A percentile compares a stretch with the other conserved stretches of the same genome.
Conservation (phyloP, 2,888 invertebrate species). For the Incurvaria masculella region DNA sequence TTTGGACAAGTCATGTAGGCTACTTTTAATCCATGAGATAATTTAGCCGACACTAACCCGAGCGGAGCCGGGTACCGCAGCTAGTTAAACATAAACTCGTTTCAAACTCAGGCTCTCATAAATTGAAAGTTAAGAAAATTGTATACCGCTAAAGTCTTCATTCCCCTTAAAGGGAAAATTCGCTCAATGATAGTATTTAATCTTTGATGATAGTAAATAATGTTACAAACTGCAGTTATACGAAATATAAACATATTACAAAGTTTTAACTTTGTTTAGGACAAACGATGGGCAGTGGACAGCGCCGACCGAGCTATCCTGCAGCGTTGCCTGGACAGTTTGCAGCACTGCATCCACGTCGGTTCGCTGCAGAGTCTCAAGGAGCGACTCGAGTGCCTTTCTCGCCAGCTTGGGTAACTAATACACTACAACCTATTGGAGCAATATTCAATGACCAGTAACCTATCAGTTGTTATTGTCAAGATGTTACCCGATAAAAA, state of each 20-base stretch:
- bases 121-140: too few species aligned
- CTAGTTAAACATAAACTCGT: too few species aligned
- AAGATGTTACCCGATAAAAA: background rate
- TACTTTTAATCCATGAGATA: too few species aligned
- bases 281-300: slow-evolving; percentile 86
- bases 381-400: slow-evolving; percentile 87
- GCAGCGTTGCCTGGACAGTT: slow-evolving; percentile 86
- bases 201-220: too few species aligned
- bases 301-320: slow-evolving; percentile 80
- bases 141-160: too few species aligned
- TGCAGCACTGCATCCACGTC: slow-evolving; percentile 93
- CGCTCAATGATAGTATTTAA: too few species aligned
- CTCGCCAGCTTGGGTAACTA: slow-evolving; percentile 78
- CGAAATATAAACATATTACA: background rate
- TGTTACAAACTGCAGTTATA: background rate
- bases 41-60: too few species aligned
- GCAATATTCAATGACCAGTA: background rate
- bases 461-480: background rate
- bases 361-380: slow-evolving; percentile 88
- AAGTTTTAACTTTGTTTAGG: slow-evolving; percentile 49
- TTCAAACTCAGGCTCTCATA: too few species aligned
- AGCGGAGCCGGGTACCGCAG: too few species aligned
- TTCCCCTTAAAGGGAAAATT: too few species aligned
- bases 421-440: slow-evolving; percentile 6
- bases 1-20: too few species aligned